Percentiles rank a stretch among this genome's conserved stretches.
phyloP scores from a whole-genome alignment of 2,888 invertebrate species.

The Drosophila austrosaltans region DNA sequence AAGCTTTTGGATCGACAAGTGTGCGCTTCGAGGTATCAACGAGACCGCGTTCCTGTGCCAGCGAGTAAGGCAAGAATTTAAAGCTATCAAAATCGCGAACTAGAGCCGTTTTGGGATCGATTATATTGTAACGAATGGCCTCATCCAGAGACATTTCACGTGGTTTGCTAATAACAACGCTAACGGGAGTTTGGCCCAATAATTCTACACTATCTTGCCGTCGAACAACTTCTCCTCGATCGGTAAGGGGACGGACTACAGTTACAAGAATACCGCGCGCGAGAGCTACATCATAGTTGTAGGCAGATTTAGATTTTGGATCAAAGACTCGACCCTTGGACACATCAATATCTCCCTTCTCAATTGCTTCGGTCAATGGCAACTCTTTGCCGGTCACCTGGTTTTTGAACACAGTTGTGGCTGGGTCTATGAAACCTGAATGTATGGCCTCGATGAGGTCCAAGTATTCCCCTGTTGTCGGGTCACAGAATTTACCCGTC shows the following conservation, averaged over 20 bases:
- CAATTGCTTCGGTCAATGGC: constrained; percentile 89
- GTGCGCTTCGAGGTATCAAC: constrained; percentile 89
- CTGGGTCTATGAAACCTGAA: constrained; percentile 89
- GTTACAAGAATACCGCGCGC: constrained; percentile 91
- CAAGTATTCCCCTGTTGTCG: constrained; percentile 88
- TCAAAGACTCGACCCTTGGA: constrained; percentile 90
- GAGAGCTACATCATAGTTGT: constrained; percentile 91
- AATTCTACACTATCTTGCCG: constrained; percentile 81
- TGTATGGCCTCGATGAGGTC: constrained; percentile 90
- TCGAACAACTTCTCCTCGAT: constrained; percentile 73
- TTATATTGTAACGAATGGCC: constrained; percentile 91
- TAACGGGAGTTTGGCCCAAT: constrained; percentile 83
- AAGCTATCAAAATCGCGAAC: constrained; percentile 91
- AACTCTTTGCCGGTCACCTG: constrained; percentile 88
- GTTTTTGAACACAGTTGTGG: constrained; percentile 91
- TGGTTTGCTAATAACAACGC: constrained; percentile 85
- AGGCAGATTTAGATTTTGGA: constrained; percentile 90
- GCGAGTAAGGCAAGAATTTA: constrained; percentile 88
- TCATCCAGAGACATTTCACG: constrained; percentile 92
- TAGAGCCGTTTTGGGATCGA: constrained; percentile 90
- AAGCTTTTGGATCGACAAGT: constrained; percentile 89
- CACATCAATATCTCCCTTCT: constrained; percentile 91
- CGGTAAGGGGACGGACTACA: constrained; percentile 88
- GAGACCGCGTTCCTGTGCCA: constrained; percentile 86
- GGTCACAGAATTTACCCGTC: constrained; percentile 92